Conservation (phyloP, 2,888 invertebrate genomes). For the Dilophus febrilis region DNA sequence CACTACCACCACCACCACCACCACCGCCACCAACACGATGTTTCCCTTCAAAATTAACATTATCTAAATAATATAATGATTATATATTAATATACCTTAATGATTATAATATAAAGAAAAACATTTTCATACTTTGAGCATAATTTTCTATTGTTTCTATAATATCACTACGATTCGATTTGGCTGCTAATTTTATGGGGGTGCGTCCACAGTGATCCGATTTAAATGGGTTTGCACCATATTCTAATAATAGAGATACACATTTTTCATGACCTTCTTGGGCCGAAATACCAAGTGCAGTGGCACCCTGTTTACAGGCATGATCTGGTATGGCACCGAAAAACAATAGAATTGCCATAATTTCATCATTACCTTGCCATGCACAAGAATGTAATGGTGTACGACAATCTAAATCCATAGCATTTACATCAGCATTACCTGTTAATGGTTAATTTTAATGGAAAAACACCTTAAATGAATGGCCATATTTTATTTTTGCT, state of each 20-base stretch:
- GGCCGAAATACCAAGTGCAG: conserved; percentile 85
- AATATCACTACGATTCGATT: conserved; percentile 77
- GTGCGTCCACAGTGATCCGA: conserved; percentile 77
- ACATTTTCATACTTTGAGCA: conserved; percentile 26
- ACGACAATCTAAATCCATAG: conserved; percentile 69
- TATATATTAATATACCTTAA: conserved; percentile 1
- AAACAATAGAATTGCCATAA: conserved; percentile 62
- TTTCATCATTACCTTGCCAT: conserved; percentile 83
- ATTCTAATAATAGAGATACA: conserved; percentile 63
- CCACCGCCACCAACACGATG: conserved; percentile 20
- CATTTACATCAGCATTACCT: conserved; percentile 76
- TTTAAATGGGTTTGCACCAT: conserved; percentile 72
- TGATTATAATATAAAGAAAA: neutral
- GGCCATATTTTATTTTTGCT: conserved; percentile 6
- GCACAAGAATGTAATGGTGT: conserved; percentile 89
- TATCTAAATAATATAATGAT: conserved; percentile 17
- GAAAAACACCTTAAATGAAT: neutral
- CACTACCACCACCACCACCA: too few relatives aligned
- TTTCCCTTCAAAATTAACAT: conserved; percentile 25
- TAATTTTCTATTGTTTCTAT: conserved; percentile 61
- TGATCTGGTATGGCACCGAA: conserved; percentile 74
- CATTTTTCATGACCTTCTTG: conserved; percentile 92
- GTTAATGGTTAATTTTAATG: conserved; percentile 6
- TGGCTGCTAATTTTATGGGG: conserved; percentile 75
- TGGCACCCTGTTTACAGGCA: conserved; percentile 89